Conservation (phyloP, 2,888 invertebrate genomes). For the Atethmia centrago region DNA sequence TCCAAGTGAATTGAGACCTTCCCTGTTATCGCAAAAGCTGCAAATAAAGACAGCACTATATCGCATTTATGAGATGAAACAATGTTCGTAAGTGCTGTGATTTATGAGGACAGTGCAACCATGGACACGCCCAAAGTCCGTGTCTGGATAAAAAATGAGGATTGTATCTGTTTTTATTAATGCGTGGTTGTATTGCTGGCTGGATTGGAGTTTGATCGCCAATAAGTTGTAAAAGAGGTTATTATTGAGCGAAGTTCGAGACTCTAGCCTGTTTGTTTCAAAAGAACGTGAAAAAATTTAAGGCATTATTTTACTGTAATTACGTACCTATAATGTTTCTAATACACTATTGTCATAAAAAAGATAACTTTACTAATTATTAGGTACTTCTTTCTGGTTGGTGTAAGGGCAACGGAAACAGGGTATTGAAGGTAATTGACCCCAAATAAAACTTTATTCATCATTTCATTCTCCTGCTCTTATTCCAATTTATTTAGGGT, state of each 20-base stretch:
- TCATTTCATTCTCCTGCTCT: no score
- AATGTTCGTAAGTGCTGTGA: conserved; percentile 80
- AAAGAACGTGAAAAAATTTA: no score
- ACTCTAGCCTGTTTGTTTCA: background rate
- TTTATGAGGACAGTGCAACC: conserved; percentile 81
- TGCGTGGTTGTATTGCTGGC: conserved; percentile 48
- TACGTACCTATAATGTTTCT: no score
- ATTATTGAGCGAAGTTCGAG: conserved; percentile 4
- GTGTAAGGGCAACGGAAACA: background rate
- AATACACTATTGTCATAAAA: no score
- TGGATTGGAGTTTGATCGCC: conserved; percentile 31
- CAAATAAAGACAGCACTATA: conserved; percentile 80
- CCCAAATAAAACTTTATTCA: no score
- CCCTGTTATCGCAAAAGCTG: conserved; percentile 67
- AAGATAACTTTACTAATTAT: no score
- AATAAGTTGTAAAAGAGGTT: conserved; percentile 3
- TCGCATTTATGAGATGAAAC: conserved; percentile 82
- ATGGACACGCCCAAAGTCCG: conserved; percentile 70
- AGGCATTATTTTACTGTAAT: no score
- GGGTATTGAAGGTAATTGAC: no score
- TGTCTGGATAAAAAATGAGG: conserved; percentile 51
- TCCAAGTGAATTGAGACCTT: conserved; percentile 60
- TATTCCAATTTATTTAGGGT: no score
- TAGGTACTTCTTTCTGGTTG: no score
- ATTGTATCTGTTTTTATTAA: conserved; percentile 55